Conservation (phyloP, 2,113 vertebrate genomes). For the Morone saxatilis region DNA sequence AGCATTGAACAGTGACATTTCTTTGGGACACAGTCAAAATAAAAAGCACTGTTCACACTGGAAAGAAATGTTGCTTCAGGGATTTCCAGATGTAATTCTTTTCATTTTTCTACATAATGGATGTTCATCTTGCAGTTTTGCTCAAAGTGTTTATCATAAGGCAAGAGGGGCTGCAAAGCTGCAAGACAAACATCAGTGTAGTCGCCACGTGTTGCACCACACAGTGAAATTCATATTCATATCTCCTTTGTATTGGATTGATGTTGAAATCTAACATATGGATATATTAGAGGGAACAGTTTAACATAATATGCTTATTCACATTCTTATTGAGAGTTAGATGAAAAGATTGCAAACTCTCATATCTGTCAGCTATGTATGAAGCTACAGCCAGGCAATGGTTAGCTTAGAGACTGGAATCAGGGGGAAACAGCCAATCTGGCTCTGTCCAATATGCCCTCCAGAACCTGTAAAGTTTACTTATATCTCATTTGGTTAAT, state of each 20-base stretch:
- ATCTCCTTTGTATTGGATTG: background rate
- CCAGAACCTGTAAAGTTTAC: background rate
- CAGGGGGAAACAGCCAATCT: background rate
- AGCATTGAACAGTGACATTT: background rate
- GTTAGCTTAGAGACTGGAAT: background rate
- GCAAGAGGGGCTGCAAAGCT: background rate
- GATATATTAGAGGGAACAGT: background rate
- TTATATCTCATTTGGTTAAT: background rate
- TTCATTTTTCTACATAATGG: background rate
- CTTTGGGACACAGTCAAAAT: background rate
- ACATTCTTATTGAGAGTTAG: background rate
- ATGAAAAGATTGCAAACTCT: background rate
- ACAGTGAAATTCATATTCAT: background rate
- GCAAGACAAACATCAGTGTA: background rate
- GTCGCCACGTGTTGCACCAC: background rate
- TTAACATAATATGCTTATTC: background rate
- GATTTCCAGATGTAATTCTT: background rate
- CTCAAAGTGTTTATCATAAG: background rate
- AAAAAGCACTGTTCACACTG: background rate
- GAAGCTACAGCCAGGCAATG: background rate
- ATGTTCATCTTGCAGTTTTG: slow-evolving; percentile 1
- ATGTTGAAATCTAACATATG: background rate
- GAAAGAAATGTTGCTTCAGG: background rate
- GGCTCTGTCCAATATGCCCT: background rate
- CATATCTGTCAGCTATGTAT: no score